These are phyloP conservation scores for Chelonoidis abingdonii DNA, from an alignment of 2,113 vertebrate genomes.

Conservation along the genomic window DNA sequence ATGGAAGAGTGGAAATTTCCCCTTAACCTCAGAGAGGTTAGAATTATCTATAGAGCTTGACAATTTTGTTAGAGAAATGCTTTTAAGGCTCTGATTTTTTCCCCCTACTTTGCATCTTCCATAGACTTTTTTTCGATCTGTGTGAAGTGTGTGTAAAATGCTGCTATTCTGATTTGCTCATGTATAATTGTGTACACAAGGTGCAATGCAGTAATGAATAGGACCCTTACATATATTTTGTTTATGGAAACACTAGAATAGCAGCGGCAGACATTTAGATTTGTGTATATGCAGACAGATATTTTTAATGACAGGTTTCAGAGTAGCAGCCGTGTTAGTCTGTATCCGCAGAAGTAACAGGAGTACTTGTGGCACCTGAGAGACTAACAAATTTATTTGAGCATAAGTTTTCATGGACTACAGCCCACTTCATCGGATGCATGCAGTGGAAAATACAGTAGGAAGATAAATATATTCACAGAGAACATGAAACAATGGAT, in stretches of 20 bases:
- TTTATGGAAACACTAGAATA: conserved; percentile 3
- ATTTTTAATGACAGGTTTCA: background rate
- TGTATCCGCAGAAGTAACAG: no score
- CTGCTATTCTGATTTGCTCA: conserved; percentile 26
- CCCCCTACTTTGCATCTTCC: background rate
- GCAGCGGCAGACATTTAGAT: background rate
- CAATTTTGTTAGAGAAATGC: background rate
- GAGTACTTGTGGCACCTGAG: no score
- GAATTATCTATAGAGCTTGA: background rate
- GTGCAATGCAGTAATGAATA: background rate
- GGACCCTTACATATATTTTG: background rate
- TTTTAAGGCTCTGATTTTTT: conserved; percentile 5
- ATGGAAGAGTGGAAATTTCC: background rate
- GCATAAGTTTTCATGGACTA: no score
- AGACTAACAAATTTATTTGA: no score
- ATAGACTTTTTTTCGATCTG: background rate
- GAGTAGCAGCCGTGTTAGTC: no score
- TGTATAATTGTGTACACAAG: background rate
- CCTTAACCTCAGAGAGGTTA: background rate
- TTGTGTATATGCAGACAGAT: background rate
- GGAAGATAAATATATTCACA: no score
- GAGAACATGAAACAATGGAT: no score
- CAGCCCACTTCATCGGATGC: no score
- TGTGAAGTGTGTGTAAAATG: background rate
- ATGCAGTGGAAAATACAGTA: no score